These are phyloP conservation scores for Drosophila peninsularis DNA, from an alignment of 2,888 invertebrate genomes.

Conservation along the genomic window DNA sequence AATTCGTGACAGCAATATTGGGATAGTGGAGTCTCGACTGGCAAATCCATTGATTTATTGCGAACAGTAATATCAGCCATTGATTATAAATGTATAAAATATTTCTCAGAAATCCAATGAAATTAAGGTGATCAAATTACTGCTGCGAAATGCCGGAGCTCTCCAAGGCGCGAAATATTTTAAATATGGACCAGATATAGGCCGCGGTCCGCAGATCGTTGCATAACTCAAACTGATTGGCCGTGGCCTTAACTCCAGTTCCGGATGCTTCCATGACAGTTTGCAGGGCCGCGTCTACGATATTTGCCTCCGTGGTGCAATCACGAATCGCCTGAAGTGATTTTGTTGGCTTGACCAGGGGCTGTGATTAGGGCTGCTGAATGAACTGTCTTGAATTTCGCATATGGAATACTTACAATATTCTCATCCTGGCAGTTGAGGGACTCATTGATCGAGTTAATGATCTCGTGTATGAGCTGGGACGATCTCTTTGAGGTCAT, in stretches of 20 bases:
- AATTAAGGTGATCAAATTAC: no score
- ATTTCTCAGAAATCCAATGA: no score
- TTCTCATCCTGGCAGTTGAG: conserved; percentile 1
- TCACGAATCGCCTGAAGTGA: conserved; percentile 64
- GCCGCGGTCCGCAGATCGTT: conserved; percentile 98
- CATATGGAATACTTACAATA: conserved; percentile 37
- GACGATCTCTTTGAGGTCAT: conserved; percentile 96
- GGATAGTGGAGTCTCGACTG: not conserved
- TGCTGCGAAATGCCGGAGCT: conserved; percentile 94
- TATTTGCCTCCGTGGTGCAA: conserved; percentile 96
- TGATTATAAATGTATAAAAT: no score
- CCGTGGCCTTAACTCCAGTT: conserved; percentile 96
- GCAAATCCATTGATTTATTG: not conserved
- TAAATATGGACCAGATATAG: conserved; percentile 97
- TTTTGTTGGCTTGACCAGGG: conserved; percentile 61
- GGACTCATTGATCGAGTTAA: conserved; percentile 78
- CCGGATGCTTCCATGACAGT: conserved; percentile 99
- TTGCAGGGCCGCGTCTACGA: conserved; percentile 98
- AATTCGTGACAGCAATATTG: not conserved
- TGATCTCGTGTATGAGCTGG: conserved; percentile 64
- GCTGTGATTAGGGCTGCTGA: conserved; percentile 25
- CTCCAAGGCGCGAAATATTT: conserved; percentile 97
- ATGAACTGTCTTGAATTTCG: not conserved
- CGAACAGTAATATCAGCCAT: no score
- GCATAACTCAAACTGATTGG: conserved; percentile 95